Evolutionary conservation across 2,888 invertebrate genomes (phyloP).

Genomic region (Phragmatobia fuliginosa): DNA sequence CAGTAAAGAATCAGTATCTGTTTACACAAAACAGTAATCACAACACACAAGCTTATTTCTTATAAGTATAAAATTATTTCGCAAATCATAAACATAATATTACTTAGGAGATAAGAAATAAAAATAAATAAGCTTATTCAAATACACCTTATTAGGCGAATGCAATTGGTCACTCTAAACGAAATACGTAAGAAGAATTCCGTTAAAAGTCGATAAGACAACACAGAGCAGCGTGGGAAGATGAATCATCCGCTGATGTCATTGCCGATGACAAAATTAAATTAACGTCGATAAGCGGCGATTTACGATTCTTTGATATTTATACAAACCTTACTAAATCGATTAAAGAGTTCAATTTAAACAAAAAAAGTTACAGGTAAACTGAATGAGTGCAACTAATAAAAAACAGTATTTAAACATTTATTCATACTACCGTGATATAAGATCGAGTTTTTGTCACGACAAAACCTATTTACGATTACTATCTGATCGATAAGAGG

Average conservation of each 20-base stretch:
- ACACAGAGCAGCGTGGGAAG: conserved; percentile 54
- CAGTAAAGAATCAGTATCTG: conserved; percentile 13
- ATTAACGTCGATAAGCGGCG: conserved; percentile 51
- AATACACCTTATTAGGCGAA: conserved; percentile 50
- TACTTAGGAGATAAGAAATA: conserved; percentile 39
- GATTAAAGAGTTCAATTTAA: conserved; percentile 25
- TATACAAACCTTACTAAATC: conserved; percentile 5
- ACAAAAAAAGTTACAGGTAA: conserved; percentile 28
- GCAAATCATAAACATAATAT: conserved; percentile 32
- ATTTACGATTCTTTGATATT: conserved; percentile 24
- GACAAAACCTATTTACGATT: conserved; percentile 45
- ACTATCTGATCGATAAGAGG: conserved; percentile 47
- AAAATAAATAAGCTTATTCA: conserved; percentile 45
- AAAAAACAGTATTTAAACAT: conserved; percentile 56
- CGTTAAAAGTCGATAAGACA: conserved; percentile 50
- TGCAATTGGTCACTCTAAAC: conserved; percentile 52
- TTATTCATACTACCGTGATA: conserved; percentile 59
- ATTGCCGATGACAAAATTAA: conserved; percentile 55
- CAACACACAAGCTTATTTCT: conserved; percentile 21
- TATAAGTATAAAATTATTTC: conserved; percentile 18
- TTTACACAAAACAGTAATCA: conserved; percentile 18
- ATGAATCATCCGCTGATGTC: conserved; percentile 68
- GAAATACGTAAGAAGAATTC: conserved; percentile 49
- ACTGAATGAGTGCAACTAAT: conserved; percentile 50
- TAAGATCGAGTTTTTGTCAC: conserved; percentile 69